phyloP scores from a whole-genome alignment of 2,113 vertebrate species.

The Anoura caudifer region DNA sequence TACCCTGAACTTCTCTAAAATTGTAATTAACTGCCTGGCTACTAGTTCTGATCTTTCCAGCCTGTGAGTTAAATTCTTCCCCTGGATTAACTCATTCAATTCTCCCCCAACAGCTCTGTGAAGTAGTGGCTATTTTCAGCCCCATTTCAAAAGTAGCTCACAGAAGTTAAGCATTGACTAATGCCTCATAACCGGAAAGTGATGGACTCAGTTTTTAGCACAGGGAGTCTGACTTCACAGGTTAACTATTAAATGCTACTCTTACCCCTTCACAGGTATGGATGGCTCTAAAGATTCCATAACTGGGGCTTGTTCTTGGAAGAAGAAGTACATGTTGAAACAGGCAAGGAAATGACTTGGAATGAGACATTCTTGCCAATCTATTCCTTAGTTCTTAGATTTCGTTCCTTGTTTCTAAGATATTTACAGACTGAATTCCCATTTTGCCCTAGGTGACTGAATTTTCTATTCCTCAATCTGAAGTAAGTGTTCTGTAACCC shows the following conservation, averaged over 20 bases:
- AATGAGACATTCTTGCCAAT: neutral
- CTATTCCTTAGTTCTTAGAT: neutral
- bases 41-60: neutral
- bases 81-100: neutral
- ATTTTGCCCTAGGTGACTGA: neutral
- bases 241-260: neutral
- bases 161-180: neutral
- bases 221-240: neutral
- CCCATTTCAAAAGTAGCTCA: neutral
- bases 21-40: neutral
- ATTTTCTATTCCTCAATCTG: neutral
- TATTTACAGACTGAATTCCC: neutral
- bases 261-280: neutral
- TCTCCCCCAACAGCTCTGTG: neutral
- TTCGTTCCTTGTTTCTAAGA: neutral
- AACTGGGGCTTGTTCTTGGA: neutral
- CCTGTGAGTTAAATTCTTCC: neutral
- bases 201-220: neutral
- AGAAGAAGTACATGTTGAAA: neutral
- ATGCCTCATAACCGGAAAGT: neutral
- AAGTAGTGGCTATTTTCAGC: slow-evolving; percentile 36
- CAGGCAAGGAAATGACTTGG: neutral
- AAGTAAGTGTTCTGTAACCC: neutral
- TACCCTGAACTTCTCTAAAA: neutral
- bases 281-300: neutral